Percentiles rank a stretch among this genome's conserved stretches.
These are phyloP conservation scores for Eupithecia abbreviata DNA, from an alignment of 2,888 invertebrate genomes.

Conservation along the genomic window DNA sequence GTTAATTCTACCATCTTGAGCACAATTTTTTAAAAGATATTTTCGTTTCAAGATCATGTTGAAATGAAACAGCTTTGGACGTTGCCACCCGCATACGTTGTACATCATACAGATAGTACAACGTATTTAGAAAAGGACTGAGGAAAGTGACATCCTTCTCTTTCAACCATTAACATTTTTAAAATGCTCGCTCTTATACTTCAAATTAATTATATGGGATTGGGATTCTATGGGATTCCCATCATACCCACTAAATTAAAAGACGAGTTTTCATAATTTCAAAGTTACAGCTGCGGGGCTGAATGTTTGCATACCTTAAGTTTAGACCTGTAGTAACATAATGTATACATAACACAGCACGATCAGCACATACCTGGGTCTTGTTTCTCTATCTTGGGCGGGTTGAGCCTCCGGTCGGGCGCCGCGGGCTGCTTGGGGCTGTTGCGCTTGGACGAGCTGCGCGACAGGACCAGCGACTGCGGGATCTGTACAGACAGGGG, in stretches of 20 bases:
- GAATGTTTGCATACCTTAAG: not conserved
- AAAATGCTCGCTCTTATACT: too few relatives aligned
- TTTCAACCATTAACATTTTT: too few relatives aligned
- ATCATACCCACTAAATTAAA: too few relatives aligned
- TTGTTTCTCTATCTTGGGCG: constrained; percentile 61
- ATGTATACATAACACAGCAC: not conserved
- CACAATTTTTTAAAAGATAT: not conserved
- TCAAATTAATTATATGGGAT: too few relatives aligned
- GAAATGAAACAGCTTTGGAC: not conserved
- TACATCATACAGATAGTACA: too few relatives aligned
- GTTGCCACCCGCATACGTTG: too few relatives aligned
- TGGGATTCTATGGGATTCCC: too few relatives aligned
- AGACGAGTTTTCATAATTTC: not conserved
- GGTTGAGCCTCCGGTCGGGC: constrained; percentile 52
- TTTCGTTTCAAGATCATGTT: not conserved
- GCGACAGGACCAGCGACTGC: constrained; percentile 73
- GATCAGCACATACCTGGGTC: constrained; percentile 65
- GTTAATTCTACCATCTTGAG: too few relatives aligned
- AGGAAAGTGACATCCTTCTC: too few relatives aligned
- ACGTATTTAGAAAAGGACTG: too few relatives aligned
- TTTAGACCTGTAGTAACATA: not conserved
- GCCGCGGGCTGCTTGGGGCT: constrained; percentile 70
- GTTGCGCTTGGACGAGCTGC: constrained; percentile 64
- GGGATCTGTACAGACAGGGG: constrained; percentile 64
- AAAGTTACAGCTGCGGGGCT: not conserved